A percentile compares a stretch with the other conserved stretches of the same genome.
Evolutionary conservation across 2,888 invertebrate genomes (phyloP).

Genomic region (Ramazzottius varieornatus): DNA sequence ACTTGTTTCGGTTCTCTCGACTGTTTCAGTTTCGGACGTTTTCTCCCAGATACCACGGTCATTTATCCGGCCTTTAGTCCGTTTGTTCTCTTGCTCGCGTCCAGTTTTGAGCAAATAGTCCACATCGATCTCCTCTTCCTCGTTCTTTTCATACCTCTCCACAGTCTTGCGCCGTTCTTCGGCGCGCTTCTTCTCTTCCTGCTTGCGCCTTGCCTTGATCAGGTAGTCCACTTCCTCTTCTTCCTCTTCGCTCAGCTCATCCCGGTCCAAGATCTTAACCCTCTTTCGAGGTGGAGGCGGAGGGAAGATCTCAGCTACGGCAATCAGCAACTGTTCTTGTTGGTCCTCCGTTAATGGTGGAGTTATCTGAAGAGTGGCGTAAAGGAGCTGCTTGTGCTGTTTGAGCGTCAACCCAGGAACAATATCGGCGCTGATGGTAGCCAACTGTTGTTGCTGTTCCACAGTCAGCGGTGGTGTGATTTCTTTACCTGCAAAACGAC

Average conservation of each 20-base stretch:
- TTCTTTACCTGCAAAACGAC: neutral
- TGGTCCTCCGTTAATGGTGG: neutral
- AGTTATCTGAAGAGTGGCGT: neutral
- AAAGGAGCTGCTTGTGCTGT: neutral
- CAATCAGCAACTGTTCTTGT: neutral
- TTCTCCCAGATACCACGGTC: neutral
- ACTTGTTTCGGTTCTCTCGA: too few relatives aligned
- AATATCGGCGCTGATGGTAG: neutral
- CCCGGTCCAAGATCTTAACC: neutral
- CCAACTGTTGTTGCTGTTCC: neutral
- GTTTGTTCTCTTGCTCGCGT: too few relatives aligned
- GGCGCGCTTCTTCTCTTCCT: too few relatives aligned
- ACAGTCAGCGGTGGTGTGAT: neutral
- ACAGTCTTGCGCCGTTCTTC: too few relatives aligned
- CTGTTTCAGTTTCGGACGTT: too few relatives aligned
- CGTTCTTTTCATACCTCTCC: too few relatives aligned
- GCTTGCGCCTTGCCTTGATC: too few relatives aligned
- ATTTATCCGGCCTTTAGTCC: neutral
- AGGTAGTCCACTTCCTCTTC: too few relatives aligned
- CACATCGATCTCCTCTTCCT: neutral
- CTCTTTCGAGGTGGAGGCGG: neutral
- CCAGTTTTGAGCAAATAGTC: too few relatives aligned
- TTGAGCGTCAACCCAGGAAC: neutral
- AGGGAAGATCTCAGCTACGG: neutral
- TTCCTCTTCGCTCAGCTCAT: too few relatives aligned